A percentile compares a stretch with the other conserved stretches of the same genome.
phyloP scores from a whole-genome alignment of 2,888 invertebrate species.

The Drosophila falleni region DNA sequence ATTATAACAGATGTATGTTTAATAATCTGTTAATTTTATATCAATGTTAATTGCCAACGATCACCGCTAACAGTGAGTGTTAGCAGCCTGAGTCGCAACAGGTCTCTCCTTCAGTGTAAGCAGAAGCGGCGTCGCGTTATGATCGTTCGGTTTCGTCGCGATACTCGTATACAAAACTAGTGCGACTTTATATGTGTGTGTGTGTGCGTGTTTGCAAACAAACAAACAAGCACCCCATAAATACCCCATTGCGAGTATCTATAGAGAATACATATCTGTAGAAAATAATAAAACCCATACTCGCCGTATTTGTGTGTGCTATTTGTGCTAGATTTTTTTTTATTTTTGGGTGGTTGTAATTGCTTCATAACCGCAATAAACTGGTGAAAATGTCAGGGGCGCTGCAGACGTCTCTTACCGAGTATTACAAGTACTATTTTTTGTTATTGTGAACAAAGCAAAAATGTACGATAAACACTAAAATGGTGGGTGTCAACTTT shows the following conservation, averaged over 20 bases:
- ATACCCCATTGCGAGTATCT: constrained; percentile 31
- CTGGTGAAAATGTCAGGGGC: constrained; percentile 38
- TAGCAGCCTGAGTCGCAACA: constrained; percentile 41
- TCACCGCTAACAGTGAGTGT: neutral
- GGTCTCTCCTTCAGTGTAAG: constrained; percentile 33
- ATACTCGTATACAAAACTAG: constrained; percentile 25
- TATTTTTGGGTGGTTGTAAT: constrained; percentile 38
- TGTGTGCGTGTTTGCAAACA: constrained; percentile 22
- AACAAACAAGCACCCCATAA: constrained; percentile 30
- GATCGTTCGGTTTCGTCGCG: constrained; percentile 32
- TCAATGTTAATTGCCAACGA: neutral
- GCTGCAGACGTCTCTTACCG: constrained; percentile 19
- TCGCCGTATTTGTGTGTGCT: constrained; percentile 33
- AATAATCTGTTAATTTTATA: neutral
- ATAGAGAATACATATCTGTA: constrained; percentile 14
- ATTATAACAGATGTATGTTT: neutral
- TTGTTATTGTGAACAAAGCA: constrained; percentile 35
- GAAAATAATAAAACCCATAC: neutral
- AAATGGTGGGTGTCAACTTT: constrained; percentile 57
- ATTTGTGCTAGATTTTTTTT: constrained; percentile 34
- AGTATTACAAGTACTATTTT: constrained; percentile 6
- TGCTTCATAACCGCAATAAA: constrained; percentile 6
- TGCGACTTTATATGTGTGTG: constrained; percentile 5
- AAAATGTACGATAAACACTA: constrained; percentile 23
- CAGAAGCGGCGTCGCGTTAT: constrained; percentile 42